phyloP scores from a whole-genome alignment of 2,888 invertebrate genomes.

The Ypsolopha scabrella region DNA sequence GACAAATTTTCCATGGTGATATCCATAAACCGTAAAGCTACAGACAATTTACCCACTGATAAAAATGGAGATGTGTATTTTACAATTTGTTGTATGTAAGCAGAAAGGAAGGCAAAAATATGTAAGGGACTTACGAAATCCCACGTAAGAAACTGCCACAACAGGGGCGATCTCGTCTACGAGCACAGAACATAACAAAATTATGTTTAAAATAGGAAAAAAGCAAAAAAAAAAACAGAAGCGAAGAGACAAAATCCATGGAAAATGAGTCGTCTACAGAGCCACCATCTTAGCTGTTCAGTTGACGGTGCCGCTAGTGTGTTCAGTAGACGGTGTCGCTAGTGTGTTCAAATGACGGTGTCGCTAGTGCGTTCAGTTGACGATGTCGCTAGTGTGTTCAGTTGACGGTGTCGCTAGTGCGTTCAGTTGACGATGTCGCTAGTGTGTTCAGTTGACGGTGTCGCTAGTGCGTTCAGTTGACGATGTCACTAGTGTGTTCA shows the following conservation, averaged over 20 bases:
- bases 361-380: too few species aligned
- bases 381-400: too few species aligned
- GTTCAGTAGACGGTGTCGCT: too few species aligned
- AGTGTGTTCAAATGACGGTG: too few species aligned
- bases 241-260: too few species aligned
- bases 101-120: slow-evolving; percentile 18
- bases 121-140: slow-evolving; percentile 61
- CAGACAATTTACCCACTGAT: neutral
- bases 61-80: neutral
- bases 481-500: too few species aligned
- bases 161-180: slow-evolving; percentile 58
- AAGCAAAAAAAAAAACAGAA: neutral
- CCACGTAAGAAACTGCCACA: slow-evolving; percentile 69
- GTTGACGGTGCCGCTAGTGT: too few species aligned
- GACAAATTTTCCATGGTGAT: slow-evolving; percentile 16
- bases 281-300: too few species aligned
- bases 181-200: slow-evolving; percentile 54
- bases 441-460: too few species aligned
- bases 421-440: too few species aligned
- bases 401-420: too few species aligned
- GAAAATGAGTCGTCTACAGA: slow-evolving; percentile 4
- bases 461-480: too few species aligned
- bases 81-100: neutral
- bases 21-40: neutral
- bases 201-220: slow-evolving; percentile 13